Conservation (phyloP, 2,888 invertebrate species). For the Agelastica alni region DNA sequence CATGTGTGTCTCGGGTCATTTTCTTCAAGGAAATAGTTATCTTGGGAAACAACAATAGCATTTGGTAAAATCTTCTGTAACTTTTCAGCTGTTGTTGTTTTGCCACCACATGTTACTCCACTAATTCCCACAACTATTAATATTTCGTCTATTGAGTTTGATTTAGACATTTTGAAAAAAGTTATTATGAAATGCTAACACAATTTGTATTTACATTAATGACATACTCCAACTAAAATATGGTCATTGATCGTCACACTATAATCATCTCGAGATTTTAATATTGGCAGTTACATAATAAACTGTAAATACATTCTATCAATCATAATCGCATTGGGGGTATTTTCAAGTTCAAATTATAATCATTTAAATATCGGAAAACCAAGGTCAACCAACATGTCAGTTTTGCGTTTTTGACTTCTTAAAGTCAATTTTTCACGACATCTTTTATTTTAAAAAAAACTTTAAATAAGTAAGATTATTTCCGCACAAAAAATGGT, state of each 20-base stretch:
- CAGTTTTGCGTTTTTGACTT: not conserved
- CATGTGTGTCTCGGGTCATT: constrained; percentile 68
- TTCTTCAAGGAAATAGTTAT: constrained; percentile 72
- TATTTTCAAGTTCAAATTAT: constrained; percentile 9
- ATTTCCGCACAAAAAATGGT: too few relatives aligned
- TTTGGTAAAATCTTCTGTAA: constrained; percentile 58
- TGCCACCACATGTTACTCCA: constrained; percentile 84
- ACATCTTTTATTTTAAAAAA: too few relatives aligned
- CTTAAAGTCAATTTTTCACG: too few relatives aligned
- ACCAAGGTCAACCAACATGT: constrained; percentile 1
- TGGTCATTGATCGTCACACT: too few relatives aligned
- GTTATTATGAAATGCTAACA: not conserved
- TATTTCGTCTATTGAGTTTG: not conserved
- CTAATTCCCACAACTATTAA: constrained; percentile 68
- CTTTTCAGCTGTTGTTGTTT: constrained; percentile 71
- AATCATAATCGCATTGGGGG: not conserved
- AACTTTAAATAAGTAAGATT: too few relatives aligned
- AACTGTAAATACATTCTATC: not conserved
- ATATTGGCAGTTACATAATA: not conserved
- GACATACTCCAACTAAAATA: too few relatives aligned
- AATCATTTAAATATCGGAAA: constrained; percentile 3
- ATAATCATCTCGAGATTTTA: too few relatives aligned
- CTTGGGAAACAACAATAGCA: constrained; percentile 68
- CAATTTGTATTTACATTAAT: not conserved
- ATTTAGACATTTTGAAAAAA: constrained; percentile 13